Evolutionary conservation across 2,888 invertebrate genomes (phyloP), one percentile per base, ranked within the genome.

Genomic region (Heliconius erato): DNA sequence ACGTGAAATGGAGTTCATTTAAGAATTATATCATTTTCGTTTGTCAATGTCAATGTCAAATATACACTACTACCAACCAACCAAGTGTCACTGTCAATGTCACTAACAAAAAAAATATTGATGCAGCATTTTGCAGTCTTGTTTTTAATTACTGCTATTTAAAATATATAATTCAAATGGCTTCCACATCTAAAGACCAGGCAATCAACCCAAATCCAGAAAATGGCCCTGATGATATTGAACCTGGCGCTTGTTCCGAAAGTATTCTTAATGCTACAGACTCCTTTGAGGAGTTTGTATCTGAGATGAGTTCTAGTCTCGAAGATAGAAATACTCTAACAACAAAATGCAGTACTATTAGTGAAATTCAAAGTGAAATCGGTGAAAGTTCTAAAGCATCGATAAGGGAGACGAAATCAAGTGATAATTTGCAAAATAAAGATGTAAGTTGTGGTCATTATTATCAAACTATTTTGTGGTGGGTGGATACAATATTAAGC

Each of bases 191-290:
- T 3, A 92, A 92, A 86, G 93, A 93, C 81, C 88, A 82, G 85
- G 87, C 88, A 32, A 84, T 91, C 32, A 32, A 71, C n/a, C 28
- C 28, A 35, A 35, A 59, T 49, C 54, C 59, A 26, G 91, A 90
- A 65, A 90, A 89, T 82, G 89, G 89, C 16, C 85, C 91, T 19
- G 90, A 91, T 85, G 93, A 93, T 54, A 86, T 95, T 35, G 95
- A 94, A 87, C 96, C 96, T 14, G 96, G 96, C 7, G 95, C 95
- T 54, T 96, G 95, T 85, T 89, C 90, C 6, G 98, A 97, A 90
- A 97, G 97, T 88, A 97, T 98, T 91, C 93, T 98, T 68, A 97
- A 98, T 79, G 97, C 97, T 1, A 97, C 97, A 12, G 97, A 97
- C 91, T 97, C 97, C 32, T 97, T 97, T 87, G 97, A 97, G 86